These are phyloP conservation scores for Adelphocoris suturalis DNA, from an alignment of 2,888 invertebrate genomes.

Conservation along the genomic window DNA sequence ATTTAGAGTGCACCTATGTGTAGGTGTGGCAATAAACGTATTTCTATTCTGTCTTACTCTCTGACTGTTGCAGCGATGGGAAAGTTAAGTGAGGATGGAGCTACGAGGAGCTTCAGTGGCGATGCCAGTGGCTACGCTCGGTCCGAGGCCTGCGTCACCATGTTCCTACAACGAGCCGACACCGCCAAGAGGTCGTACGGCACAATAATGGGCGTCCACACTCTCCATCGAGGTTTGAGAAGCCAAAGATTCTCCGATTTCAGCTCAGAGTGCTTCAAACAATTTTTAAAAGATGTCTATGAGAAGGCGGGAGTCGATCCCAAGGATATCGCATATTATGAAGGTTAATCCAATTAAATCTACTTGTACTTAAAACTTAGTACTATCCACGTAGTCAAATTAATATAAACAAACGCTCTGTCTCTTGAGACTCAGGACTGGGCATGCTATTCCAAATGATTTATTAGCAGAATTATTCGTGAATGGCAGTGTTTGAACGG, in stretches of 20 bases:
- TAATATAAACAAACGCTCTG: too few species aligned
- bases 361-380: too few species aligned
- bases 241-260: background rate
- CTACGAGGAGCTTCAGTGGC: conserved; percentile 23
- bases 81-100: conserved; percentile 24
- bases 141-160: conserved; percentile 79
- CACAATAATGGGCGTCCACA: conserved; percentile 79
- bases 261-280: conserved; percentile 14
- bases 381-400: too few species aligned
- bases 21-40: too few species aligned
- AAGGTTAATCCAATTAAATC: conserved; percentile 65
- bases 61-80: conserved; percentile 43
- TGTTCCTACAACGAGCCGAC: conserved; percentile 79
- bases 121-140: conserved; percentile 79
- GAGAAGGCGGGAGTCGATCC: conserved; percentile 70
- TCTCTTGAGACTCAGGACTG: too few species aligned
- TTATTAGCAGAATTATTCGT: too few species aligned
- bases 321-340: conserved; percentile 74
- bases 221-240: conserved; percentile 19
- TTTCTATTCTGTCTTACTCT: too few species aligned
- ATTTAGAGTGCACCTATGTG: too few species aligned
- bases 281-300: conserved; percentile 73
- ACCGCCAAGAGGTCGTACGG: conserved; percentile 79
- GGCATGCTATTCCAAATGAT: too few species aligned
- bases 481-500: too few species aligned